These are phyloP conservation scores for Anadara kagoshimensis DNA, from an alignment of 1,140 invertebrate genomes.

Conservation along the genomic window DNA sequence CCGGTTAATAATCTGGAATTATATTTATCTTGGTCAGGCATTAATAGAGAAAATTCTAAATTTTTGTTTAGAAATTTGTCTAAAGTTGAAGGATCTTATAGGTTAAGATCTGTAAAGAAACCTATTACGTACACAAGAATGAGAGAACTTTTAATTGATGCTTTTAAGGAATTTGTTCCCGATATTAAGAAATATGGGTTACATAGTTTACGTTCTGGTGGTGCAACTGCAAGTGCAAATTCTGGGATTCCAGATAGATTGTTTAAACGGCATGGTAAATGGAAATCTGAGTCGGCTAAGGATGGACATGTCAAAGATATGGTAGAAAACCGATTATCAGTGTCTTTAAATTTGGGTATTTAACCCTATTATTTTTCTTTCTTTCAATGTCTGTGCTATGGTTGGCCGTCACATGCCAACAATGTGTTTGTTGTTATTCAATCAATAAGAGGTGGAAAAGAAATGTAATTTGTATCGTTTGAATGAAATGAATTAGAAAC, in stretches of 20 bases:
- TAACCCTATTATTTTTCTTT: neutral
- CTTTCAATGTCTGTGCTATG: too few species aligned
- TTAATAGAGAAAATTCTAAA: neutral
- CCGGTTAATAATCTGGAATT: constrained; percentile 25
- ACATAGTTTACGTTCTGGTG: constrained; percentile 14
- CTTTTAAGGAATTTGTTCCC: constrained; percentile 8
- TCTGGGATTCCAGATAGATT: constrained; percentile 4
- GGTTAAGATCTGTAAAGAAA: neutral
- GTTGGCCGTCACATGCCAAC: too few species aligned
- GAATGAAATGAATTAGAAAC: too few species aligned
- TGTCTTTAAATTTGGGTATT: constrained; percentile 24
- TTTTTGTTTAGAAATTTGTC: constrained; percentile 9
- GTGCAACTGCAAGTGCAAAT: neutral
- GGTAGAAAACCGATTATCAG: neutral
- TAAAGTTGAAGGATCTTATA: neutral
- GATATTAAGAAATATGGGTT: constrained; percentile 16
- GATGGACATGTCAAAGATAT: constrained; percentile 17
- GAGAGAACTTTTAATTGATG: constrained; percentile 11
- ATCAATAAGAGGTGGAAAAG: too few species aligned
- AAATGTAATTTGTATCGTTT: too few species aligned
- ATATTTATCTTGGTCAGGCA: neutral
- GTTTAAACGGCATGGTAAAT: constrained; percentile 21
- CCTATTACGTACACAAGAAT: constrained; percentile 4
- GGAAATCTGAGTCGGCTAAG: constrained; percentile 12
- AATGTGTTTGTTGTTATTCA: too few species aligned